Evolutionary conservation across 2,113 vertebrate genomes (phyloP).

Genomic region (Blennius ocellaris): DNA sequence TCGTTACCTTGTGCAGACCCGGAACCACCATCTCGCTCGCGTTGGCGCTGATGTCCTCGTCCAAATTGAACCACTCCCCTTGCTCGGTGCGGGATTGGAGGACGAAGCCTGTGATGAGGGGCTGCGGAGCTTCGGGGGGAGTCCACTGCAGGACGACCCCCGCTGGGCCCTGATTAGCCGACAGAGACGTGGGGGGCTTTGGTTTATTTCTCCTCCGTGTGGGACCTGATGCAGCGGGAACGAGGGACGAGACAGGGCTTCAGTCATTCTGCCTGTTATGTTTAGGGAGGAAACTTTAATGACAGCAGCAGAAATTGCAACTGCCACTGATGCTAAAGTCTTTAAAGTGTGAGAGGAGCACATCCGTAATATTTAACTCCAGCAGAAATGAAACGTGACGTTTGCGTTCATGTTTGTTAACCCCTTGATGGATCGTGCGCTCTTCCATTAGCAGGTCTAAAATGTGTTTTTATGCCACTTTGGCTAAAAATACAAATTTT

Average conservation of each 20-base stretch:
- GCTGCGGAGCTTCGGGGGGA: conserved; percentile 75
- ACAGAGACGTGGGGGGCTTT: conserved; percentile 85
- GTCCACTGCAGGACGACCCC: conserved; percentile 91
- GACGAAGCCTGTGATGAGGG: conserved; percentile 84
- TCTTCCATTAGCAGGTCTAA: no score
- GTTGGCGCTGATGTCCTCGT: conserved; percentile 84
- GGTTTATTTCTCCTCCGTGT: conserved; percentile 72
- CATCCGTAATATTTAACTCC: neutral
- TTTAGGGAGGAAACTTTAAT: conserved; percentile 41
- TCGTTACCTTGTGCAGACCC: conserved; percentile 90
- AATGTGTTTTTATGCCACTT: no score
- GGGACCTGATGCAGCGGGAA: conserved; percentile 74
- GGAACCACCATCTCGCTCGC: conserved; percentile 86
- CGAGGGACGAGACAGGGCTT: conserved; percentile 40
- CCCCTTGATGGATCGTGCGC: no score
- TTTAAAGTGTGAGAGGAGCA: conserved; percentile 6
- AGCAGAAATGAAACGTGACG: neutral
- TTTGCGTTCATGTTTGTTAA: neutral
- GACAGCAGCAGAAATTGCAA: conserved; percentile 33
- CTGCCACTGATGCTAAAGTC: conserved; percentile 40
- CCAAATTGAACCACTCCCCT: conserved; percentile 88
- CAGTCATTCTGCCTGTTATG: conserved; percentile 28
- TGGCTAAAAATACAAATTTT: no score
- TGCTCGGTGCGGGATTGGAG: conserved; percentile 87
- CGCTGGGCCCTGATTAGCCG: conserved; percentile 80